Conservation (phyloP, 53 echinoderm and acorn worm species). For the Luidia sarsii region DNA sequence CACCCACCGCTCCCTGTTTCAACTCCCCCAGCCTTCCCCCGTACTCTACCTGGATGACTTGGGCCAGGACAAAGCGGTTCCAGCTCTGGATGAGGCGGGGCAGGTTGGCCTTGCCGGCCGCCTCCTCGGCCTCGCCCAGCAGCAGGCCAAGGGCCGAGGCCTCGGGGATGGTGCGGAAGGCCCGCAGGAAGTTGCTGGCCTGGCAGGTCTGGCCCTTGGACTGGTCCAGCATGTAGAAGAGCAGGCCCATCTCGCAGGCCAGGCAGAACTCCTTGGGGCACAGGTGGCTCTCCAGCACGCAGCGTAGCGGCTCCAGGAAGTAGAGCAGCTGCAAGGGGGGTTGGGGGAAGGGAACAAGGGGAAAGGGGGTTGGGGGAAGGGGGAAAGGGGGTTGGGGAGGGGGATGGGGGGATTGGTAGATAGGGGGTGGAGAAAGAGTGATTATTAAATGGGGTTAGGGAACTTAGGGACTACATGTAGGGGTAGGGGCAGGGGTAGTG, state of each 20-base stretch:
- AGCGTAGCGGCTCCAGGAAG: constrained; percentile 89
- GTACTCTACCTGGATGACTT: constrained; percentile 77
- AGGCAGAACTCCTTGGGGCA: constrained; percentile 94
- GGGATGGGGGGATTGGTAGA: too few relatives aligned
- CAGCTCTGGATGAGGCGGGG: constrained; percentile 95
- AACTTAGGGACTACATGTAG: too few relatives aligned
- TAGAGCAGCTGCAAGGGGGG: constrained; percentile 92
- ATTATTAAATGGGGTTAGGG: too few relatives aligned
- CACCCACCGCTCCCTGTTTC: too few relatives aligned
- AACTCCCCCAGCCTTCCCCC: neutral
- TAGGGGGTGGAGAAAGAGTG: too few relatives aligned
- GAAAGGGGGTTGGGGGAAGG: too few relatives aligned
- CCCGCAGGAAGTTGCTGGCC: constrained; percentile 95
- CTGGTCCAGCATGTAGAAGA: constrained; percentile 98
- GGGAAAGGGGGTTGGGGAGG: too few relatives aligned
- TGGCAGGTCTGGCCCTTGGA: constrained; percentile 99
- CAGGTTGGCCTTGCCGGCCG: constrained; percentile 87
- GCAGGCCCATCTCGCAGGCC: constrained; percentile 95
- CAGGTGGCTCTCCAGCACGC: constrained; percentile 84
- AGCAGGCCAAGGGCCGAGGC: constrained; percentile 92
- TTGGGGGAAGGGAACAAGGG: too few relatives aligned
- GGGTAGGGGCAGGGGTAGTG: too few relatives aligned
- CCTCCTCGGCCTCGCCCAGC: constrained; percentile 93
- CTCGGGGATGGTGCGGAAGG: constrained; percentile 98
- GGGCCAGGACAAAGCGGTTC: constrained; percentile 94